Percentiles rank a stretch among this genome's conserved stretches.
Evolutionary conservation across 2,888 invertebrate genomes (phyloP).

Genomic region (Eretmocerus hayati): DNA sequence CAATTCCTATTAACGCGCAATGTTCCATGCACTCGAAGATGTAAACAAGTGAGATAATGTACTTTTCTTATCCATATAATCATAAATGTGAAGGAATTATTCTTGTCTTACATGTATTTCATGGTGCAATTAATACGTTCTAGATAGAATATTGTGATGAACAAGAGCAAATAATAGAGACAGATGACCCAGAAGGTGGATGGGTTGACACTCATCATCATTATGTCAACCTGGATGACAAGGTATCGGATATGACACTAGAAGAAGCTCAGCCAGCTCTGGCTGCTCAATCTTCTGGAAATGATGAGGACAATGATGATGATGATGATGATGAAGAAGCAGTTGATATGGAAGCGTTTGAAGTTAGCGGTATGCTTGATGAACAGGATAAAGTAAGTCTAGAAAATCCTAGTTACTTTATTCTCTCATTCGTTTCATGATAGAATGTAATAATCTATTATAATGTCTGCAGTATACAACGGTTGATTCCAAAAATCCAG

Average conservation of each 20-base stretch:
- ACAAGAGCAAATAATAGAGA: conserved; percentile 86
- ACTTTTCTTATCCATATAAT: too few relatives aligned
- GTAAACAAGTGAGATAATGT: conserved; percentile 64
- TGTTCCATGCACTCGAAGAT: conserved; percentile 93
- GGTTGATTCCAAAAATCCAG: conserved; percentile 32
- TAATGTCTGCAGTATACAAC: conserved; percentile 34
- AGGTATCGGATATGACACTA: conserved; percentile 79
- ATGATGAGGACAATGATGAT: conserved; percentile 57
- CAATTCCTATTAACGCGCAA: conserved; percentile 96
- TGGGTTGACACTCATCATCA: conserved; percentile 99
- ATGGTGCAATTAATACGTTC: too few relatives aligned
- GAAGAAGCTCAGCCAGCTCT: conserved; percentile 53
- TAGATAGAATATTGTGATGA: conserved; percentile 87
- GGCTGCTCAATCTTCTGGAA: conserved; percentile 39
- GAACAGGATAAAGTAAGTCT: conserved; percentile 72
- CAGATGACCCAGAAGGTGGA: conserved; percentile 79
- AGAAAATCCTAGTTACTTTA: not conserved
- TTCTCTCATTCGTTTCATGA: not conserved
- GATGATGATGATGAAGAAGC: conserved; percentile 88
- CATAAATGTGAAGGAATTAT: too few relatives aligned
- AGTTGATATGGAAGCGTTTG: conserved; percentile 96
- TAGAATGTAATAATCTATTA: not conserved
- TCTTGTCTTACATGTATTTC: too few relatives aligned
- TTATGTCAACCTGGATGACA: conserved; percentile 64
- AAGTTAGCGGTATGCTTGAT: conserved; percentile 91